phyloP scores from a whole-genome alignment of 2,888 invertebrate species.

The Morpho deidamia region DNA sequence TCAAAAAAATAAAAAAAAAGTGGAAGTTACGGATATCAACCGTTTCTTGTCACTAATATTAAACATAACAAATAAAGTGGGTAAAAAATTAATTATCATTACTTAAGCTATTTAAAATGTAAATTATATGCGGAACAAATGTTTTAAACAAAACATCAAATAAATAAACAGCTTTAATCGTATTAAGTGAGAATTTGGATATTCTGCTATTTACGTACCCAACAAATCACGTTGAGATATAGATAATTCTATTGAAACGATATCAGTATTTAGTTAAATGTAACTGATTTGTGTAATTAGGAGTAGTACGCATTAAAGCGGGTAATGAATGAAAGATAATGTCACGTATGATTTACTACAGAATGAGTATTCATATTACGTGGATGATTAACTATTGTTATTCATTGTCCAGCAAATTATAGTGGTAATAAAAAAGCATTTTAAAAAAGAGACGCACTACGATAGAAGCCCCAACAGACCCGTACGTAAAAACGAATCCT shows the following conservation, averaged over 20 bases:
- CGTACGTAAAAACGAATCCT: no score
- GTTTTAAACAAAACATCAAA: neutral
- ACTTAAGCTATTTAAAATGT: neutral
- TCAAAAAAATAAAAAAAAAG: no score
- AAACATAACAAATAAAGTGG: no score
- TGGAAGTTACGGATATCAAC: no score
- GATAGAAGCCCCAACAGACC: no score
- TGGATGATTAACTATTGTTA: neutral
- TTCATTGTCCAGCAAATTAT: no score
- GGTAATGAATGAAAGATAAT: neutral
- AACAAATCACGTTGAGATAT: neutral
- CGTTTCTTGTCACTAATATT: no score
- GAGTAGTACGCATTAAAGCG: neutral
- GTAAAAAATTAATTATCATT: no score
- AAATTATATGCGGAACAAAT: neutral
- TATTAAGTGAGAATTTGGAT: neutral
- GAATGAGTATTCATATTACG: neutral
- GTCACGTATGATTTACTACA: neutral
- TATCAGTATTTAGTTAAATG: neutral
- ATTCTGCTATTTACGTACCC: neutral
- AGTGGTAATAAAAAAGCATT: no score
- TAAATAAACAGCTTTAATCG: neutral
- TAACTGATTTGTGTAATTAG: slow-evolving; percentile 3
- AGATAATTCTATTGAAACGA: neutral
- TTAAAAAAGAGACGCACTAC: no score